These are phyloP conservation scores for Vannuccia rotundouncinata DNA, from an alignment of 2,888 invertebrate genomes.

Conservation along the genomic window DNA sequence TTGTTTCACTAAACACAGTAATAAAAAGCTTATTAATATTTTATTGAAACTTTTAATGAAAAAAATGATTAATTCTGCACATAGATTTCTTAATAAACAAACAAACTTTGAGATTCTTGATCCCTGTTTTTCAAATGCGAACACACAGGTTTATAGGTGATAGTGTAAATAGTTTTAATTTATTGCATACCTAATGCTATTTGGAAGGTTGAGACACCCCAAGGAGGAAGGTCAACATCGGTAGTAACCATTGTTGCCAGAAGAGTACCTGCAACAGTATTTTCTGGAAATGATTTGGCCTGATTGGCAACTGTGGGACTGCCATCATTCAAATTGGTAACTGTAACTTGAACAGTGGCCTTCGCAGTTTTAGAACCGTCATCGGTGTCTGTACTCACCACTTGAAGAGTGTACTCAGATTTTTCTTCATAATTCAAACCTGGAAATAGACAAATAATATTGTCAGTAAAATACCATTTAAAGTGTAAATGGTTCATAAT, in stretches of 20 bases:
- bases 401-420: background rate
- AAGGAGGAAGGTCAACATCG: background rate
- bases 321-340: background rate
- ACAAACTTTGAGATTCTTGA: background rate
- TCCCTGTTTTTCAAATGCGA: background rate
- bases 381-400: background rate
- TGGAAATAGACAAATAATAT: too few species aligned
- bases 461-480: too few species aligned
- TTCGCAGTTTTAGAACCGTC: background rate
- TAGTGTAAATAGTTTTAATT: too few species aligned
- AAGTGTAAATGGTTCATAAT: too few species aligned
- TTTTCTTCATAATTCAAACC: background rate
- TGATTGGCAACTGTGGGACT: background rate
- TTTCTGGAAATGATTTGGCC: background rate
- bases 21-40: too few species aligned
- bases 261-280: conserved; percentile 1
- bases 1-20: too few species aligned
- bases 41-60: too few species aligned
- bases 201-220: background rate
- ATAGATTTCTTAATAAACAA: too few species aligned
- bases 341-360: background rate
- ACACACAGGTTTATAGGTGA: too few species aligned
- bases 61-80: too few species aligned
- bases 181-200: background rate
- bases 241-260: conserved; percentile 6